These are phyloP conservation scores for Lycocerus yunnanus DNA, from an alignment of 2,888 invertebrate species.

Conservation along the genomic window DNA sequence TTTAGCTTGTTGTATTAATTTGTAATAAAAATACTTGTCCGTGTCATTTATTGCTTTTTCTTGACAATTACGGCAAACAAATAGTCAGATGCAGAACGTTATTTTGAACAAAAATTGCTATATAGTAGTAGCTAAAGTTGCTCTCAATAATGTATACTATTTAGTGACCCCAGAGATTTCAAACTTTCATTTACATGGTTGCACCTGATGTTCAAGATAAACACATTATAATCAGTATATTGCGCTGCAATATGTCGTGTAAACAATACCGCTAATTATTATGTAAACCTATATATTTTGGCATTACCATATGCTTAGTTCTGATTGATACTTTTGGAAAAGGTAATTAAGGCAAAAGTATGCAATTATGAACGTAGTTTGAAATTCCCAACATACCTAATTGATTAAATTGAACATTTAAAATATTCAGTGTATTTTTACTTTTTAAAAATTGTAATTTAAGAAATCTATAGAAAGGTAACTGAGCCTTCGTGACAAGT, in stretches of 20 bases:
- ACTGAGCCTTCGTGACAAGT: background rate
- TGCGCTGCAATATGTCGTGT: background rate
- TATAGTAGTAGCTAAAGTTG: background rate
- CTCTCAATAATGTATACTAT: background rate
- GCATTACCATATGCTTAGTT: background rate
- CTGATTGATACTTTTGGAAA: background rate
- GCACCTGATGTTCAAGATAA: background rate
- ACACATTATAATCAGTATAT: background rate
- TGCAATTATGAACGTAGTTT: background rate
- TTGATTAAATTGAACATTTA: background rate
- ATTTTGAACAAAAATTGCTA: background rate
- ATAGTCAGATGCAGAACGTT: too few relatives aligned
- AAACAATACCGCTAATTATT: background rate
- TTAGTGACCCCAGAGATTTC: background rate
- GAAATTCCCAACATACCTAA: background rate
- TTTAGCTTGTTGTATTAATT: background rate
- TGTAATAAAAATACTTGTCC: background rate
- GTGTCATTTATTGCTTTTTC: background rate
- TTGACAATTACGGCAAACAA: background rate
- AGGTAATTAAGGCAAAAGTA: too few relatives aligned
- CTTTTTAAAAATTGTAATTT: background rate
- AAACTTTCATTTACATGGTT: background rate
- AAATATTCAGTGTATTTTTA: too few relatives aligned
- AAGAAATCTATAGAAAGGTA: background rate
- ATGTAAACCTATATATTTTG: background rate